Evolutionary conservation across 2,113 vertebrate genomes (phyloP).

Genomic region (Aythya baeri): DNA sequence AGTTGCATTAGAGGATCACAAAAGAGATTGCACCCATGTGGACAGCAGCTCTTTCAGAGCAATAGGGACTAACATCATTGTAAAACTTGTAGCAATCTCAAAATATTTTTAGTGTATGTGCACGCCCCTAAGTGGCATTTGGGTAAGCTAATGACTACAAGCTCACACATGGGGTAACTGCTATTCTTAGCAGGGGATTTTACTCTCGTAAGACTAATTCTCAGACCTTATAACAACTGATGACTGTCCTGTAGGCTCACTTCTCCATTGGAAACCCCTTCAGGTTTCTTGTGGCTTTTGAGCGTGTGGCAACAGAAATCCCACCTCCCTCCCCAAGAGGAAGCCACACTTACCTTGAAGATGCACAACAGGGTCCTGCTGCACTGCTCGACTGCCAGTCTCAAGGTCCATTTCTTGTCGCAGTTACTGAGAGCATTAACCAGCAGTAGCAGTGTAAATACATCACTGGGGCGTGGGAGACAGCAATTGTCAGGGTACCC

Average conservation of each 20-base stretch:
- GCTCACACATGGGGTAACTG: accelerated
- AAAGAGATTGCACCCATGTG: not conserved
- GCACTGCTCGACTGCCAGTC: not conserved
- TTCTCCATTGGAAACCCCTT: not conserved
- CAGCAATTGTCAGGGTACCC: not conserved
- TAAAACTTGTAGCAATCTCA: not conserved
- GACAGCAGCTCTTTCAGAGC: not conserved
- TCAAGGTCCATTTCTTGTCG: not conserved
- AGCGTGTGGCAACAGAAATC: accelerated
- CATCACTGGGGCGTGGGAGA: not conserved
- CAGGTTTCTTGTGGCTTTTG: not conserved
- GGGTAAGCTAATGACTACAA: not conserved
- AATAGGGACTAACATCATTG: not conserved
- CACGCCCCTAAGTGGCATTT: not conserved
- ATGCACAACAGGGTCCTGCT: not conserved
- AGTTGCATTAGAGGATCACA: not conserved
- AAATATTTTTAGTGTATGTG: not conserved
- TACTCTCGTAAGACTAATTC: not conserved
- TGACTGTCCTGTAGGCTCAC: not conserved
- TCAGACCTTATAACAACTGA: not conserved
- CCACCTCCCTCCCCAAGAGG: not conserved
- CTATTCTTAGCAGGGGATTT: accelerated
- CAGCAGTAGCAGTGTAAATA: not conserved
- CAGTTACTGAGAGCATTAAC: not conserved
- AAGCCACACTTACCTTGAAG: constrained; percentile 2